Base-by-base conservation (phyloP, 2,113 vertebrate genomes). In the Limanda limanda region DNA sequence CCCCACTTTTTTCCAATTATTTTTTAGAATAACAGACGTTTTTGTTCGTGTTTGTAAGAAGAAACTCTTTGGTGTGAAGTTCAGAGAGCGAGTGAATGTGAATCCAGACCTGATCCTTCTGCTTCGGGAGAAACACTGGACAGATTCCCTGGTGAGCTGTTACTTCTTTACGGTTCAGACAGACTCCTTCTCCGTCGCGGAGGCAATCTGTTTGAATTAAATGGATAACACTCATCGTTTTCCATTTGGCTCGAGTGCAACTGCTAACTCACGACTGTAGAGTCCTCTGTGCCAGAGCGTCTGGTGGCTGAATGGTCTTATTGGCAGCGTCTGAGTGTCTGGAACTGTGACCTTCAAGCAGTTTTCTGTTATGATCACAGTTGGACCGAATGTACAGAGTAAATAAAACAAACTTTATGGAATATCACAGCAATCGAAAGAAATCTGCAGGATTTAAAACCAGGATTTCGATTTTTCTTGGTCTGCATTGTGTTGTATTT, bases 341-440 rank as follows among this genome's bases (percentile, higher is more conserved):
- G 42, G 13, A 68, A 52, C 59, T 21, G 65, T 71, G 82, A 88
- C 79, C 73, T 85, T 80, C 65, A 79, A 76, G 68, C 37, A 35
- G 40, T 8, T 27, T 21, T 62, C 1, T 73, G 55, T 81, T 37
- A 23, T 21, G 21, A 45, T 72, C 47, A 8, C 42, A 70, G 61
- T 24, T 74, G 69, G 73, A 67, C 15, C 15, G n/a, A 47, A 70
- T 35, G 6, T 45, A 64, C 4, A 48, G 11, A 51, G 47, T 5
- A 7, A 11, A n/a, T n/a, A 15, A 21, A 54, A 9, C 9, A 10
- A 21, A n/a, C 8, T 15, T 10, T 21, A 54, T 54, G 11, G 20
- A 8, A n/a, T 54, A 21, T 54, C 37, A 11, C 40, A 42, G 10
- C 12, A 2, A 42, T 12, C 11, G 40, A 12, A 40, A 13, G 40